Percentiles rank a stretch among this genome's conserved stretches.
Conservation (phyloP, 2,113 vertebrate genomes). For the Pardalotus punctatus region DNA sequence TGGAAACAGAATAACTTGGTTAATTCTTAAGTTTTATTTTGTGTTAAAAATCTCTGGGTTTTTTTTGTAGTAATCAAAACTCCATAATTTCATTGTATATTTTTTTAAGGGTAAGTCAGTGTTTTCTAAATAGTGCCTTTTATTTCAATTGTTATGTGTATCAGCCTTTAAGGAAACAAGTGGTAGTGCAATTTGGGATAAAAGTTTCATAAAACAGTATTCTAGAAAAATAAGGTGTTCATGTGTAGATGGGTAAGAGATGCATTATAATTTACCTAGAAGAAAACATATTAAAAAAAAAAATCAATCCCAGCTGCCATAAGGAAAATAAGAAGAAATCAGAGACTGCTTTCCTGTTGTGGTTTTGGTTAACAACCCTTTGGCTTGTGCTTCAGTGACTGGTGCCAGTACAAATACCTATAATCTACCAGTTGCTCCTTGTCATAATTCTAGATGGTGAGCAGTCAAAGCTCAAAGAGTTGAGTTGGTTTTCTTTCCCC, state of each 20-base stretch:
- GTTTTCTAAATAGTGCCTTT: background rate
- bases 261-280: background rate
- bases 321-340: conserved; percentile 15
- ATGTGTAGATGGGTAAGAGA: background rate
- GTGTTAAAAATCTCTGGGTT: background rate
- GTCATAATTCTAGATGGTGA: conserved; percentile 13
- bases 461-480: background rate
- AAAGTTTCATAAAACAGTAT: background rate
- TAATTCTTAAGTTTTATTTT: background rate
- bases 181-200: background rate
- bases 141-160: background rate
- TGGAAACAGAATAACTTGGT: background rate
- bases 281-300: background rate
- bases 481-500: background rate
- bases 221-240: background rate
- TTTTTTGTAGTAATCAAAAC: background rate
- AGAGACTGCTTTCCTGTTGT: conserved; percentile 35
- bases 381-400: background rate
- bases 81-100: background rate
- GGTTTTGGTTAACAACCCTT: conserved; percentile 23
- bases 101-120: background rate
- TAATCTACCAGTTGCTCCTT: background rate
- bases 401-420: conserved; percentile 36
- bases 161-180: background rate
- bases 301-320: background rate